Conservation (phyloP, 2,113 vertebrate species). For the rabbit (Oryctolagus cuniculus) region DNA sequence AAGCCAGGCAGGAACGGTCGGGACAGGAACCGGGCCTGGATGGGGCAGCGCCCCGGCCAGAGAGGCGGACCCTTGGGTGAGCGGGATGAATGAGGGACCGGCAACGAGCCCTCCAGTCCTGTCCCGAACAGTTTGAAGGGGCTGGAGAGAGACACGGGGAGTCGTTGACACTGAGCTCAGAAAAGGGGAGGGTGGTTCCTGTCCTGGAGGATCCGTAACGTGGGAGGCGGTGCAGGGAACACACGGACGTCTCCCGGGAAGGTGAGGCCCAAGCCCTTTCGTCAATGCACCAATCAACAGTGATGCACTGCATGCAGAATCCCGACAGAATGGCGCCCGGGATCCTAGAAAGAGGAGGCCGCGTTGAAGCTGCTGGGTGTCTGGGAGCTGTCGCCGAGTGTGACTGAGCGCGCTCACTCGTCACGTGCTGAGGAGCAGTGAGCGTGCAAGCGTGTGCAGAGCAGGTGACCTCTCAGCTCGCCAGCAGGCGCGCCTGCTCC, state of each 20-base stretch:
- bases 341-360: not conserved
- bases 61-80: no score
- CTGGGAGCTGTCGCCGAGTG: not conserved
- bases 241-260: not conserved
- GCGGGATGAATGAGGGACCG: not conserved
- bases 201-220: no score
- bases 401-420: not conserved
- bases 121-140: not conserved
- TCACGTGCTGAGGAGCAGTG: not conserved
- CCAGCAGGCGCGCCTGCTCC: no score
- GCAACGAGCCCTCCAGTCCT: not conserved
- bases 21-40: not conserved
- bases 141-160: not conserved
- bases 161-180: not conserved
- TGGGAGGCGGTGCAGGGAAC: not conserved
- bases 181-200: not conserved
- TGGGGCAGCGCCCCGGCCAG: no score
- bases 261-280: not conserved
- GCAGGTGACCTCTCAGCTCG: no score
- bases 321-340: not conserved
- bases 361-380: not conserved
- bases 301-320: not conserved
- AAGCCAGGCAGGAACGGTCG: not conserved
- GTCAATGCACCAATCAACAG: not conserved
- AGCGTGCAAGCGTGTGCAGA: no score